Evolutionary conservation across 2,113 vertebrate genomes (phyloP).

Genomic region (Meles meles): DNA sequence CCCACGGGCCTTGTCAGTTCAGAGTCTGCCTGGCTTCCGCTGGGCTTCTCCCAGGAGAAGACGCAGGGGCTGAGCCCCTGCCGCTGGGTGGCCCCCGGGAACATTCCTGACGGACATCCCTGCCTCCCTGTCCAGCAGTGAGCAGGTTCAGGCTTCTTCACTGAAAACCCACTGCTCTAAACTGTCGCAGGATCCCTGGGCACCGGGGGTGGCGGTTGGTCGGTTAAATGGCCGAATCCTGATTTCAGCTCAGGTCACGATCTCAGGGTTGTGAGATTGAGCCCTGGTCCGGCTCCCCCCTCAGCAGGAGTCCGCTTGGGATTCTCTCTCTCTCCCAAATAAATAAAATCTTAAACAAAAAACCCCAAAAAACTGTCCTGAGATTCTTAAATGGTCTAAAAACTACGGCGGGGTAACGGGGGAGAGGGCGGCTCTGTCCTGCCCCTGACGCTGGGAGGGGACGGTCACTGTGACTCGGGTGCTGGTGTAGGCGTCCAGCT

Average conservation of each 20-base stretch:
- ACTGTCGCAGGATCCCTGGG: background rate
- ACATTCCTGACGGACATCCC: too few relatives aligned
- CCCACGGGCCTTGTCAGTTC: too few relatives aligned
- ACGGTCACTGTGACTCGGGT: accelerated
- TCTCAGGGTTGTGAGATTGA: background rate
- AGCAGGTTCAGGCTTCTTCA: too few relatives aligned
- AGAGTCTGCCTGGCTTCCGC: too few relatives aligned
- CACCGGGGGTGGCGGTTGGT: accelerated
- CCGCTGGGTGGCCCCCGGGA: too few relatives aligned
- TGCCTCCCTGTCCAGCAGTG: too few relatives aligned
- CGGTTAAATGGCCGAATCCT: too few relatives aligned
- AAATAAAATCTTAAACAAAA: background rate
- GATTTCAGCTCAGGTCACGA: too few relatives aligned
- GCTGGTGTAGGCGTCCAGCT: background rate
- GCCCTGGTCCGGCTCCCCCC: background rate
- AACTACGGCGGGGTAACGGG: too few relatives aligned
- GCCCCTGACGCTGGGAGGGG: background rate
- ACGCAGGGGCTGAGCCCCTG: too few relatives aligned
- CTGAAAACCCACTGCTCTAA: background rate
- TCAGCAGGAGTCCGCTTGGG: background rate
- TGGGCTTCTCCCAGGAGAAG: too few relatives aligned
- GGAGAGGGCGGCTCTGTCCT: background rate
- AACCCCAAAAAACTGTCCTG: background rate
- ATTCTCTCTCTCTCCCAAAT: background rate
- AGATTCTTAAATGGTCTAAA: background rate